These are phyloP conservation scores for Athene noctua DNA, from an alignment of 2,113 vertebrate genomes.

Conservation along the genomic window DNA sequence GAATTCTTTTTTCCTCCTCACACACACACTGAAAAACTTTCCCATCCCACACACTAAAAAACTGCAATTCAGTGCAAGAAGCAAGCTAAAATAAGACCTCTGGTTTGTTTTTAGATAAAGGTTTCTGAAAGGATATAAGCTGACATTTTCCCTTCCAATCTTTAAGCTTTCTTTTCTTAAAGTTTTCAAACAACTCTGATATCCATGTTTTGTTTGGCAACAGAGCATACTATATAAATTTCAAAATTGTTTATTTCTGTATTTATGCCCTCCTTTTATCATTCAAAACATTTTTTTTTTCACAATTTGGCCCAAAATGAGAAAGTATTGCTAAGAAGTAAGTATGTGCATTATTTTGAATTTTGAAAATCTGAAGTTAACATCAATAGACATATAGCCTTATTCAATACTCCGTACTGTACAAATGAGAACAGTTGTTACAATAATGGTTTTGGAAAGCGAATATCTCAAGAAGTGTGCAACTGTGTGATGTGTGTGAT, in stretches of 20 bases:
- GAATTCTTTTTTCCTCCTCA: neutral
- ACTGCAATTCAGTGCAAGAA: neutral
- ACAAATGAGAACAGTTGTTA: neutral
- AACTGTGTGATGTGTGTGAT: neutral
- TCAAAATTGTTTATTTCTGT: neutral
- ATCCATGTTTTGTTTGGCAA: neutral
- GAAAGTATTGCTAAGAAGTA: neutral
- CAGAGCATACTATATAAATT: neutral
- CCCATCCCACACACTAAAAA: neutral
- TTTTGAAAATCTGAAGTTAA: neutral
- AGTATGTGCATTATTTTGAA: neutral
- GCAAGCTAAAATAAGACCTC: neutral
- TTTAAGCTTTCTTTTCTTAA: neutral
- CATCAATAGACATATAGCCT: neutral
- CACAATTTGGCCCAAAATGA: neutral
- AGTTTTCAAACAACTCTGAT: neutral
- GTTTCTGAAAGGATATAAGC: neutral
- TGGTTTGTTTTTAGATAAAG: neutral
- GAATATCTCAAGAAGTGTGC: neutral
- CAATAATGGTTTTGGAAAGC: neutral
- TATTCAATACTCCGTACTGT: neutral
- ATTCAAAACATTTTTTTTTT: neutral
- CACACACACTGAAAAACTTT: neutral
- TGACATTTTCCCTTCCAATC: neutral
- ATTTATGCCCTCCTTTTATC: neutral